Evolutionary conservation across 2,797 vertebrate species (phyloP).

Genomic region (Argyrosomus regius): DNA sequence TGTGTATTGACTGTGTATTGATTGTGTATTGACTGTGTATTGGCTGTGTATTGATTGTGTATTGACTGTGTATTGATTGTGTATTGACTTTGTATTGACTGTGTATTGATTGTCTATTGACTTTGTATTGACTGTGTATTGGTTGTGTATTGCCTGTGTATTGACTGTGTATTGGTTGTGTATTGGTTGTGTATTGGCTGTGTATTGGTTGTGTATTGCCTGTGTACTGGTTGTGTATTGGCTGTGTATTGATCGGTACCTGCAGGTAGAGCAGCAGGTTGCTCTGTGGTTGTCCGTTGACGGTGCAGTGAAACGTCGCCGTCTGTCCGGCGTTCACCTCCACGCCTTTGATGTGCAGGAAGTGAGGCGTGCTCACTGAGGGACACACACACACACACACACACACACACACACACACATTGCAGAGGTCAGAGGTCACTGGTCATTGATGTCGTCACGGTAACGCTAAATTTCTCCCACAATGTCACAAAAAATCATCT

Average conservation of each 20-base stretch:
- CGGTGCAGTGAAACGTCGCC: conserved; percentile 92
- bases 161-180: no score
- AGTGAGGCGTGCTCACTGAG: conserved; percentile 94
- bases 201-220: background rate
- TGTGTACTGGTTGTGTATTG: background rate
- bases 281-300: conserved; percentile 89
- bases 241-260: conserved; percentile 46
- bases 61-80: no score
- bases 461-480: background rate
- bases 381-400: conserved; percentile 24
- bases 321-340: conserved; percentile 95
- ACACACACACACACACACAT: conserved; percentile 22
- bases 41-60: no score
- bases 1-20: no score
- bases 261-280: conserved; percentile 87
- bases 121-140: no score
- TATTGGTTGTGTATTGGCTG: background rate
- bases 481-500: conserved; percentile 2
- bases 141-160: no score
- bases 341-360: conserved; percentile 93
- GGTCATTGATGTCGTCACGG: conserved; percentile 16
- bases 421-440: conserved; percentile 38
- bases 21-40: no score
- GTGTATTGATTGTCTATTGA: no score
- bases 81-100: no score